A percentile compares a stretch with the other conserved stretches of the same genome.
Evolutionary conservation across 64 coral and sea anemone species (phyloP).

Genomic region (Porites lutea): DNA sequence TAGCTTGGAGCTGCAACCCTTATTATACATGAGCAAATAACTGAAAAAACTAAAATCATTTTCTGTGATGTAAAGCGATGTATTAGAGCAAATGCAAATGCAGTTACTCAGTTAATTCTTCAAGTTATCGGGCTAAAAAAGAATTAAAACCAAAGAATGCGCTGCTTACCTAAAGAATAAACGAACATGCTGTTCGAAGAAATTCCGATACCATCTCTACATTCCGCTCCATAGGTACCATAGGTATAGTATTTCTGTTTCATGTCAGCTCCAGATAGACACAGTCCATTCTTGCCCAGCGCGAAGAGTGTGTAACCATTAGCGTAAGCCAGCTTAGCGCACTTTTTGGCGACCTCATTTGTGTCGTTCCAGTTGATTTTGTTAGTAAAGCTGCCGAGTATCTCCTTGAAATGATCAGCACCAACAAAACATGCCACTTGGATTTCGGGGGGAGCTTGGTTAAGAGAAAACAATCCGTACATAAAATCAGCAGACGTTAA

Average conservation of each 20-base stretch:
- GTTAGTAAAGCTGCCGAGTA: slow-evolving; percentile 14
- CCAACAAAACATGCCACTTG: slow-evolving; percentile 41
- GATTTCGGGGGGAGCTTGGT: slow-evolving; percentile 22
- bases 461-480: background rate
- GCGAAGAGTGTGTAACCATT: slow-evolving; percentile 53
- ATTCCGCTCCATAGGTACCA: background rate
- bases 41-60: too few species aligned
- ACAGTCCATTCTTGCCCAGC: slow-evolving; percentile 39
- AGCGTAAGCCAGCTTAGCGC: slow-evolving; percentile 3
- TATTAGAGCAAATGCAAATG: background rate
- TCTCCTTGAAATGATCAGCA: slow-evolving; percentile 37
- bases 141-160: background rate
- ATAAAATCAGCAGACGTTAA: too few species aligned
- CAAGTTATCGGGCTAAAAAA: background rate
- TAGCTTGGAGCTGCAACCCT: too few species aligned
- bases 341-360: slow-evolving; percentile 24
- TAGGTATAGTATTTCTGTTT: background rate
- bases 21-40: too few species aligned
- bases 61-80: background rate
- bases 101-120: background rate
- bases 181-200: slow-evolving; percentile 17
- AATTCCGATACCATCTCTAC: slow-evolving; percentile 28
- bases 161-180: slow-evolving; percentile 22
- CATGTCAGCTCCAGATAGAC: slow-evolving; percentile 12
- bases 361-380: slow-evolving; percentile 42